Percentiles rank a stretch among this genome's conserved stretches.
Evolutionary conservation across 2,113 vertebrate species (phyloP).

Genomic region (Euleptes europaea): DNA sequence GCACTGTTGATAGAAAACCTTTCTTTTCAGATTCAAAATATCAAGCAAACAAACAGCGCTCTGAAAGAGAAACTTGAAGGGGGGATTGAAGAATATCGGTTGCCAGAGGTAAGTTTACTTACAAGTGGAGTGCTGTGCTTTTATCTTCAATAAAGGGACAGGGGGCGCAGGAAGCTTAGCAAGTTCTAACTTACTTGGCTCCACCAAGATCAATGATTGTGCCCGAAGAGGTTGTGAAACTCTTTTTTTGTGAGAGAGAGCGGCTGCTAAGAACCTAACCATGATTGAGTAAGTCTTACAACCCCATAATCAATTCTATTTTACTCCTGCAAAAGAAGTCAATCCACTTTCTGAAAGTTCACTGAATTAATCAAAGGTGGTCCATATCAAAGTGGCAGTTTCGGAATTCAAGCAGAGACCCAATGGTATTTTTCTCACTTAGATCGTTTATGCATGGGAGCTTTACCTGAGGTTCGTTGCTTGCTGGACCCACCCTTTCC

Average conservation of each 20-base stretch:
- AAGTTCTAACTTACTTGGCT: neutral
- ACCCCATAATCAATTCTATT: neutral
- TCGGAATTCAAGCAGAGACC: too few relatives aligned
- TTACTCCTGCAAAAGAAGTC: neutral
- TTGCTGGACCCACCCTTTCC: too few relatives aligned
- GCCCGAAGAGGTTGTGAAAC: neutral
- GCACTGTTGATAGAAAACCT: slow-evolving; percentile 19
- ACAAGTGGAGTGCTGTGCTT: neutral
- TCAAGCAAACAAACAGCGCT: slow-evolving; percentile 92
- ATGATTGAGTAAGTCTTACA: too few relatives aligned
- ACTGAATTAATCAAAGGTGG: neutral
- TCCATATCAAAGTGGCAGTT: neutral
- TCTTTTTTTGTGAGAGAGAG: neutral
- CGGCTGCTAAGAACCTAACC: neutral
- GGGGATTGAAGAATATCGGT: slow-evolving; percentile 87
- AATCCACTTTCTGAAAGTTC: neutral
- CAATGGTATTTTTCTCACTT: too few relatives aligned
- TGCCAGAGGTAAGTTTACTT: slow-evolving; percentile 83
- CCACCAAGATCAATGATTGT: neutral
- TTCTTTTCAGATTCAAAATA: slow-evolving; percentile 88
- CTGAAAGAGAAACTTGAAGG: slow-evolving; percentile 91
- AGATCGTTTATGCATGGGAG: too few relatives aligned
- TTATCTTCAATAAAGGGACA: neutral
- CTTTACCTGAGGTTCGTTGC: too few relatives aligned
- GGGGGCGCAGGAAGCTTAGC: neutral